Base-by-base conservation (phyloP, 2,888 invertebrate species). In the Pollenia griseotomentosa region DNA sequence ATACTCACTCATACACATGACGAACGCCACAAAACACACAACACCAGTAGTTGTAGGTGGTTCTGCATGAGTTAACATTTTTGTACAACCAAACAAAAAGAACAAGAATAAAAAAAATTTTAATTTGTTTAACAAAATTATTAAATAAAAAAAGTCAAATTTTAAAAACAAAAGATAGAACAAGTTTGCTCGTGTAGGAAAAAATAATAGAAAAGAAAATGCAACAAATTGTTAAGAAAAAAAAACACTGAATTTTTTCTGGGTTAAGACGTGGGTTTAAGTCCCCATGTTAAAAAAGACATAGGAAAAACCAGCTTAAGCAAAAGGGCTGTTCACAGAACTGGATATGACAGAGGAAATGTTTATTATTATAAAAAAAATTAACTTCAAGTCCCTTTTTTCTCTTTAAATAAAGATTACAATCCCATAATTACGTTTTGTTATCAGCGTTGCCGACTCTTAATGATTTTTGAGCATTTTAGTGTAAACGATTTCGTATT, bases 41-140 rank as follows among this genome's bases (percentile, higher is more conserved):
- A 75, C 59, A 82, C 70, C 65, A 66, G 84, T 65, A 78, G 71
- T 74, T 66, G 83, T 78, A 83, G 84, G 84, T 74, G 84, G 78
- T 84, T 84, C 66, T 73, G 79, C 84, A 68, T 84, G 78, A 79
- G 78, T 73, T 74, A 59, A 79, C 46, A 16, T 19, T 46, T 53
- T 63, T 63, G 65, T 55, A 6, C 16, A 61, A 44, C 46, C 14
- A 55, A 65, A 23, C 59, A 66, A 78, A 53, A 53, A 70, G 7
- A 42, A 46, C 16, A 44, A 44, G 57, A 71, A 71, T 42, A 23
- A 73, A 44, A 61, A 44, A 40, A 53, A 44, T 44, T 48, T 23
- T 63, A 79, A 79, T 79, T 79, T 79, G 68, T 79, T 66, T 74
- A 65, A 82, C 48, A 61, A 75, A 75, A 78, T 42, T 65, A 59